These are phyloP conservation scores for Sebastes cheni DNA, from an alignment of 2,797 vertebrate genomes.

Conservation along the genomic window DNA sequence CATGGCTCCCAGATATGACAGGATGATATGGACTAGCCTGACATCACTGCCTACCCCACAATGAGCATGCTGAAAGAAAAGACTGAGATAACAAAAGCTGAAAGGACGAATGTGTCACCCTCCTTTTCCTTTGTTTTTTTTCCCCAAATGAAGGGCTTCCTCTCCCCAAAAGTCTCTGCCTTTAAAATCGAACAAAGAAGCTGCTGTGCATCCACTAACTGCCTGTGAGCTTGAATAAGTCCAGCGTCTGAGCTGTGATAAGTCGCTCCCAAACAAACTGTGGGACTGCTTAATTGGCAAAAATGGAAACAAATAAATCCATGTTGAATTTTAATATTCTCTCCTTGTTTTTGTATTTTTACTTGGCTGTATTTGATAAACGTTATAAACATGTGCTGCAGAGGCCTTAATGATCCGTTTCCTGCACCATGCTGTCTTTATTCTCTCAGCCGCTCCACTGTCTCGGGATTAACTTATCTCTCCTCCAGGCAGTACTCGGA, in stretches of 20 bases:
- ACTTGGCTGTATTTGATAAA: constrained; percentile 65
- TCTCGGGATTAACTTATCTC: constrained; percentile 74
- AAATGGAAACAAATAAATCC: constrained; percentile 60
- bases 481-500: constrained; percentile 60
- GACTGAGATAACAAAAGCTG: constrained; percentile 41
- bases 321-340: constrained; percentile 56
- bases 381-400: constrained; percentile 51
- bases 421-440: constrained; percentile 55
- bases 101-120: constrained; percentile 43
- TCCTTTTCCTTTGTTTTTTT: constrained; percentile 23
- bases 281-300: constrained; percentile 58
- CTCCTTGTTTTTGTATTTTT: constrained; percentile 56
- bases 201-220: constrained; percentile 36
- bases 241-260: constrained; percentile 36
- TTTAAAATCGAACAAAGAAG: constrained; percentile 70
- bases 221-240: constrained; percentile 40
- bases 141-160: constrained; percentile 66
- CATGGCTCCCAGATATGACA: constrained; percentile 29
- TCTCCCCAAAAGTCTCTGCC: constrained; percentile 74
- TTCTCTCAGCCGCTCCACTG: constrained; percentile 56
- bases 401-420: constrained; percentile 70
- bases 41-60: constrained; percentile 29
- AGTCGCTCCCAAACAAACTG: constrained; percentile 53
- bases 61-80: constrained; percentile 31
- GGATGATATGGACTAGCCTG: constrained; percentile 33